These are phyloP conservation scores for Anhinga rufa DNA, from an alignment of 2,113 vertebrate species.

Conservation along the genomic window DNA sequence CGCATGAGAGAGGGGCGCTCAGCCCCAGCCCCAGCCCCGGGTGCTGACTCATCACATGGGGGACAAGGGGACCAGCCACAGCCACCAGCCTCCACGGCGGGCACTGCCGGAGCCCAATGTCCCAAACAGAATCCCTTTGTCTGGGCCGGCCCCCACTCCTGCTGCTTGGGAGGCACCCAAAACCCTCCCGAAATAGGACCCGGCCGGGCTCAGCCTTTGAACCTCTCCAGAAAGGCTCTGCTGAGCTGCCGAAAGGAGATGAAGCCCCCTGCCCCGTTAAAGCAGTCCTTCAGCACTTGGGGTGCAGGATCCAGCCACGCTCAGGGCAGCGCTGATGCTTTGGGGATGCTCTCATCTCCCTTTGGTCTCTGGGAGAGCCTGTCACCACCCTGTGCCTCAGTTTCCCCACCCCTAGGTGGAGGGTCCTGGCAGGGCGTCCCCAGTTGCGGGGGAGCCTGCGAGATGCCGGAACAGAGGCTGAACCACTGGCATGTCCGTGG, in stretches of 20 bases:
- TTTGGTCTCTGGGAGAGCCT: not conserved
- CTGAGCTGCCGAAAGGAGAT: not conserved
- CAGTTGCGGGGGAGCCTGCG: rapidly evolving
- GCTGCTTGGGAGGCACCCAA: not conserved
- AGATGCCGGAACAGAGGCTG: not conserved
- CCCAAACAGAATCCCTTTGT: slow-evolving; percentile 28
- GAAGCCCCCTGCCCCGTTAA: not conserved
- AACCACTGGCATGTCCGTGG: not conserved
- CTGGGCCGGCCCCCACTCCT: not conserved
- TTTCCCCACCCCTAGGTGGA: not conserved
- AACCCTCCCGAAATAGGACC: slow-evolving; percentile 3
- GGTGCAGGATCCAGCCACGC: not conserved
- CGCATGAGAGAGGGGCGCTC: rapidly evolving
- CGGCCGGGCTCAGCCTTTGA: not conserved
- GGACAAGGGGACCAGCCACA: not conserved
- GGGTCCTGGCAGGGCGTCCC: not conserved
- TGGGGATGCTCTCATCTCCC: not conserved
- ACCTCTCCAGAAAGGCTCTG: not conserved
- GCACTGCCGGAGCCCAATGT: not conserved
- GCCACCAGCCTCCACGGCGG: not conserved
- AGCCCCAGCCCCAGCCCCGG: rapidly evolving
- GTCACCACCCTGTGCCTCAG: not conserved
- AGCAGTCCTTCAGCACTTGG: not conserved
- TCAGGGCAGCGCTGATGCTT: not conserved
- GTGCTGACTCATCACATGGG: rapidly evolving